Percentiles rank a stretch among this genome's conserved stretches.
phyloP scores from a whole-genome alignment of 1,140 invertebrate species.

The Manduca sexta region DNA sequence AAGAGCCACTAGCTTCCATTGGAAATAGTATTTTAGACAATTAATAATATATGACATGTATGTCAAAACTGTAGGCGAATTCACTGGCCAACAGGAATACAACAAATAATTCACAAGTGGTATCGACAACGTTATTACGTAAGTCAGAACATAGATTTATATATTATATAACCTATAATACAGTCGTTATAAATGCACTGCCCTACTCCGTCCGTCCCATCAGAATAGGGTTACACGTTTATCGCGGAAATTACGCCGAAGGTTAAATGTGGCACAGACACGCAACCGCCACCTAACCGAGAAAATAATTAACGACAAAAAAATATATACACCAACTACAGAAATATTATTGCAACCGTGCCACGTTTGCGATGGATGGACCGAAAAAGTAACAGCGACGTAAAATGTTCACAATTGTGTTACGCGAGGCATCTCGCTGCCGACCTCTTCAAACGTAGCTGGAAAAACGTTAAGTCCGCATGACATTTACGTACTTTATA shows the following conservation, averaged over 20 bases:
- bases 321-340: constrained; percentile 5
- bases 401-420: too few species aligned
- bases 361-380: background rate
- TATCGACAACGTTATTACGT: background rate
- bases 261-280: constrained; percentile 40
- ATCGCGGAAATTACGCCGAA: constrained; percentile 44
- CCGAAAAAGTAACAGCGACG: too few species aligned
- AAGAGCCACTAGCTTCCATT: background rate
- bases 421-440: too few species aligned
- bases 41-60: too few species aligned
- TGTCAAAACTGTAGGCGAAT: too few species aligned
- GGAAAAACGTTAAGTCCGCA: too few species aligned
- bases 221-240: constrained; percentile 34
- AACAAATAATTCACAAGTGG: too few species aligned
- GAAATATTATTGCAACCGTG: constrained; percentile 5
- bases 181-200: constrained; percentile 15
- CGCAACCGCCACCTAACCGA: constrained; percentile 25
- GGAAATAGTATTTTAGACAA: background rate
- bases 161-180: constrained; percentile 8
- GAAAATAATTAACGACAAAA: constrained; percentile 25
- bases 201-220: constrained; percentile 16
- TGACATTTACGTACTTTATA: too few species aligned
- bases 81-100: too few species aligned
- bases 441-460: too few species aligned
- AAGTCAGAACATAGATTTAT: constrained; percentile 4